phyloP scores from a whole-genome alignment of 1,140 invertebrate species.

The Drosophila pruinosa region DNA sequence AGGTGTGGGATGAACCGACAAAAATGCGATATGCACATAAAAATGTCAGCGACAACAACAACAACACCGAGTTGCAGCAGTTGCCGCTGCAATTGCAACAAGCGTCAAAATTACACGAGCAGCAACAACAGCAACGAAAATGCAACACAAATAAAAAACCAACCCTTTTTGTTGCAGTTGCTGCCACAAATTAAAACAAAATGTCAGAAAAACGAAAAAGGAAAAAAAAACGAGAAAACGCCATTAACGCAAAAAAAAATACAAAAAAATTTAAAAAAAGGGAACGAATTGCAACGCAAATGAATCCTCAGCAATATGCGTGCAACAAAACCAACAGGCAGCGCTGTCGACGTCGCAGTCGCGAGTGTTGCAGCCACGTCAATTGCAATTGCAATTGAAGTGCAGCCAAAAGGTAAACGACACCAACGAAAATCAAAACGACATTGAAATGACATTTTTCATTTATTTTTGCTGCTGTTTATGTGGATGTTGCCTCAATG shows the following conservation, averaged over 20 bases:
- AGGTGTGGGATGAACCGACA: slow-evolving; percentile 75
- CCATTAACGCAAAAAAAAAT: slow-evolving; percentile 28
- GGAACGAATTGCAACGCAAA: slow-evolving; percentile 53
- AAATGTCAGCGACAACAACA: slow-evolving; percentile 50
- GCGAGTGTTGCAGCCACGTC: slow-evolving; percentile 33
- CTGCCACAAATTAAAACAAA: slow-evolving; percentile 81
- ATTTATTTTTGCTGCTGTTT: slow-evolving; percentile 52
- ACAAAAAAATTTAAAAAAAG: slow-evolving; percentile 17
- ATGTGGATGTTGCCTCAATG: background rate
- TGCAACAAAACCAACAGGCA: slow-evolving; percentile 53
- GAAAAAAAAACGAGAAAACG: slow-evolving; percentile 20
- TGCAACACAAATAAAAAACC: slow-evolving; percentile 58
- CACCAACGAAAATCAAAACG: slow-evolving; percentile 75
- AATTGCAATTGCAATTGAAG: slow-evolving; percentile 80
- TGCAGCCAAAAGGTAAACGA: slow-evolving; percentile 80
- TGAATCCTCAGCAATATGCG: slow-evolving; percentile 73
- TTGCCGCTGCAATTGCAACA: slow-evolving; percentile 60
- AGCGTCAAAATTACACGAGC: slow-evolving; percentile 67
- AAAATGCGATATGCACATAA: slow-evolving; percentile 75
- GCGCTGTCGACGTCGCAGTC: slow-evolving; percentile 8
- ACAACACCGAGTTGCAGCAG: slow-evolving; percentile 36
- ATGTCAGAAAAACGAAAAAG: slow-evolving; percentile 73
- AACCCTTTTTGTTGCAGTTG: slow-evolving; percentile 64
- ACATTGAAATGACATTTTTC: slow-evolving; percentile 82
- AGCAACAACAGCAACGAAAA: slow-evolving; percentile 50